These are phyloP conservation scores for Muntiacus muntjak DNA, from an alignment of 2,113 vertebrate species.

Conservation along the genomic window DNA sequence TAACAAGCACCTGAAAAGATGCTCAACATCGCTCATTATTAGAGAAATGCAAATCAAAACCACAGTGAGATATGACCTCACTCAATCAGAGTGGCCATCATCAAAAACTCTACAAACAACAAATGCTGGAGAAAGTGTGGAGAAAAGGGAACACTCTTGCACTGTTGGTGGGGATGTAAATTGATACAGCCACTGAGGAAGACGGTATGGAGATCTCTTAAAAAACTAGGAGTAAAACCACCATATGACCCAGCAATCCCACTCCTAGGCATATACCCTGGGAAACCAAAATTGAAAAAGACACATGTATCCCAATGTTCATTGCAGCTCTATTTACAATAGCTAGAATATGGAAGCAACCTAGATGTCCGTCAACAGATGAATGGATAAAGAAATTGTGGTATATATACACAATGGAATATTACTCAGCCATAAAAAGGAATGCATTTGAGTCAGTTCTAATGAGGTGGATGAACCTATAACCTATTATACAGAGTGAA, in stretches of 20 bases:
- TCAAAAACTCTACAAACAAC: not conserved
- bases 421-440: not conserved
- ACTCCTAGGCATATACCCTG: not conserved
- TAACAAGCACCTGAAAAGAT: not conserved
- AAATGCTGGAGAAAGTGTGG: not conserved
- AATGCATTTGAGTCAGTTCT: not conserved
- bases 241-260: not conserved
- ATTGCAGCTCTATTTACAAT: not conserved
- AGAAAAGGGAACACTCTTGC: not conserved
- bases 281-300: not conserved
- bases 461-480: not conserved
- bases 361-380: not conserved
- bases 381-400: not conserved
- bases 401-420: not conserved
- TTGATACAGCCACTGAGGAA: not conserved
- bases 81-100: not conserved
- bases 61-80: not conserved
- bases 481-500: not conserved
- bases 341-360: not conserved
- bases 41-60: not conserved
- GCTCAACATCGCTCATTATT: not conserved
- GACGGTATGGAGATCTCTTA: not conserved
- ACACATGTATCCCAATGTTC: not conserved
- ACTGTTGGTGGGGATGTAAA: not conserved
- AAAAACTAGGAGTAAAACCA: not conserved